Conservation (phyloP, 2,113 vertebrate species). For the Campylomormyrus tamandua region DNA sequence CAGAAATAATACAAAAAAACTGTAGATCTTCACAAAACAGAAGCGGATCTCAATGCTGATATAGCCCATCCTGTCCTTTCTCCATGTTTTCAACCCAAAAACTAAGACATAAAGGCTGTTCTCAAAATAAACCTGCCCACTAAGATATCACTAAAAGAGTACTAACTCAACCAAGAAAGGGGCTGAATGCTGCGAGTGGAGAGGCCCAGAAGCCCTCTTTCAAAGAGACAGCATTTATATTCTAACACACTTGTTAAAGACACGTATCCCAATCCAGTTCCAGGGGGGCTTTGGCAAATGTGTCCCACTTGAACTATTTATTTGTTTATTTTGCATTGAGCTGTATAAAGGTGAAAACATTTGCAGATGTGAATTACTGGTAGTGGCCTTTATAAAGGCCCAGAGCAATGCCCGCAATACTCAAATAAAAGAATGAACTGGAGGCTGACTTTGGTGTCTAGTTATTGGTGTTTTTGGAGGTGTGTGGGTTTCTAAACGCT, state of each 20-base stretch:
- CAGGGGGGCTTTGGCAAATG: not conserved
- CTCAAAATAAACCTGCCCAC: not conserved
- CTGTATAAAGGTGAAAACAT: not conserved
- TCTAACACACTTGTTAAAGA: not conserved
- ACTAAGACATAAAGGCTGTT: not conserved
- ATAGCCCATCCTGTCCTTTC: not conserved
- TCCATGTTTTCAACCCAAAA: not conserved
- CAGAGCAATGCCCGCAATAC: not conserved
- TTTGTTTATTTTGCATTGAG: not conserved
- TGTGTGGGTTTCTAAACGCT: slow-evolving; percentile 59
- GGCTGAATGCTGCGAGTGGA: too few relatives aligned
- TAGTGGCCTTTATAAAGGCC: not conserved
- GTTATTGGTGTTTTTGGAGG: slow-evolving; percentile 17
- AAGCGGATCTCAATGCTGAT: not conserved
- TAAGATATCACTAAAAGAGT: not conserved
- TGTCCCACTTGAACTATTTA: not conserved
- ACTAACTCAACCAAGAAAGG: not conserved
- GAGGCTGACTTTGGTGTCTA: not conserved
- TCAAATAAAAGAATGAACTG: not conserved
- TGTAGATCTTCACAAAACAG: not conserved
- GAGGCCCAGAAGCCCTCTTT: not conserved
- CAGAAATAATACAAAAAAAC: not conserved
- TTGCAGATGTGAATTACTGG: not conserved
- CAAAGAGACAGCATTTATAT: not conserved
- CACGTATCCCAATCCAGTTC: not conserved